These are phyloP conservation scores for Chrysolina oricalcia DNA, from an alignment of 2,888 invertebrate genomes.

Conservation along the genomic window DNA sequence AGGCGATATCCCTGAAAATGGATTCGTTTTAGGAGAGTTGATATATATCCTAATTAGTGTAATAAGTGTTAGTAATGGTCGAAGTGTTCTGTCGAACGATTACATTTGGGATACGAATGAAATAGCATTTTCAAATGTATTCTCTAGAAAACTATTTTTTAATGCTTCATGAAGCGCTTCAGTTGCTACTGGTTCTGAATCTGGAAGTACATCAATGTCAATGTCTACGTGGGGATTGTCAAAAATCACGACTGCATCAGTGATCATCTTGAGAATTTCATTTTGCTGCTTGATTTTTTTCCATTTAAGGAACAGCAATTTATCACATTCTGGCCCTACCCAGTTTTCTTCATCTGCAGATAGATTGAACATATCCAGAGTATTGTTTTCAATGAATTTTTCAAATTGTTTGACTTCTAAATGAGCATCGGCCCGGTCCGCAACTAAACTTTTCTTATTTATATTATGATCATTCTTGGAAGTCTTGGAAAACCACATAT, in stretches of 20 bases:
- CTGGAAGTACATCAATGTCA: background rate
- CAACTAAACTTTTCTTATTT: constrained; percentile 3
- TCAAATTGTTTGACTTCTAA: background rate
- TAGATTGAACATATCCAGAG: background rate
- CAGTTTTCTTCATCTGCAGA: constrained; percentile 2
- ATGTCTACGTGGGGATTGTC: background rate
- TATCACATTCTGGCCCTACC: background rate
- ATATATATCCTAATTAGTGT: background rate
- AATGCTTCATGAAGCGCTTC: background rate
- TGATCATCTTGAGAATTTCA: constrained; percentile 2
- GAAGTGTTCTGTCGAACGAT: background rate
- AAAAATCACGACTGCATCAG: background rate
- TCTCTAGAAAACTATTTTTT: background rate
- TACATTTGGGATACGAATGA: background rate
- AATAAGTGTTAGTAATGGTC: constrained; percentile 1
- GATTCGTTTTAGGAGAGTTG: background rate
- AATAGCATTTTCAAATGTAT: background rate
- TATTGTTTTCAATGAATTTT: constrained; percentile 5
- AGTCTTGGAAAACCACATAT: background rate
- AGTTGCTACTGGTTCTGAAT: background rate
- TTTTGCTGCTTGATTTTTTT: constrained; percentile 2
- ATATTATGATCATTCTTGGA: background rate
- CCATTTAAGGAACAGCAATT: background rate
- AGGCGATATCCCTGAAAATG: background rate
- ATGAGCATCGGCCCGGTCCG: background rate